These are phyloP conservation scores for Halesus radiatus DNA, from an alignment of 1,140 invertebrate species.

Conservation along the genomic window DNA sequence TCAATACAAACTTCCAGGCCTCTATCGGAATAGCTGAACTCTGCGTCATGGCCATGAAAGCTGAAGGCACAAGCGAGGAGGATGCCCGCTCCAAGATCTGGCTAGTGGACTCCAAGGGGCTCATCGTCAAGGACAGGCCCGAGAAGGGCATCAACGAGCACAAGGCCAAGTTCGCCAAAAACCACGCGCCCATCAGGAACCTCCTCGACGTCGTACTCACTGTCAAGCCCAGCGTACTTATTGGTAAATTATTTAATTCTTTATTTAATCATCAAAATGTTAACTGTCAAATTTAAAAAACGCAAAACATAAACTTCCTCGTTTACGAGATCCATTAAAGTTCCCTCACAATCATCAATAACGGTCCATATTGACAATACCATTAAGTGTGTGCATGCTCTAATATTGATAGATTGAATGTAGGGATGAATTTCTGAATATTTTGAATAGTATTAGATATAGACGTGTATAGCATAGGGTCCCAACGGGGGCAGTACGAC, in stretches of 20 bases:
- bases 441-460: too few species aligned
- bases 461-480: too few species aligned
- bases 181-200: constrained; percentile 77
- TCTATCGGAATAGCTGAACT: constrained; percentile 90
- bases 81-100: constrained; percentile 84
- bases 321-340: too few species aligned
- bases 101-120: constrained; percentile 77
- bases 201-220: constrained; percentile 83
- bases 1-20: constrained; percentile 70
- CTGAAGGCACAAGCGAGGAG: constrained; percentile 79
- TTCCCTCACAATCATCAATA: too few species aligned
- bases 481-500: too few species aligned
- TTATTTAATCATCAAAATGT: too few species aligned
- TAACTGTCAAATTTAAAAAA: too few species aligned
- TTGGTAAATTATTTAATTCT: constrained; percentile 72
- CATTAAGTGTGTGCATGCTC: too few species aligned
- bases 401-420: too few species aligned
- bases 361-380: too few species aligned
- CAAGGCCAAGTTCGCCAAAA: constrained; percentile 83
- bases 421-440: too few species aligned
- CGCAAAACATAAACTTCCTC: too few species aligned
- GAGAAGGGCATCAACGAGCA: constrained; percentile 82
- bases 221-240: constrained; percentile 88
- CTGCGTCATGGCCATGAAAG: constrained; percentile 89
- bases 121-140: constrained; percentile 84